Evolutionary conservation across 2,113 vertebrate species (phyloP).

Genomic region (Labeo rohita): DNA sequence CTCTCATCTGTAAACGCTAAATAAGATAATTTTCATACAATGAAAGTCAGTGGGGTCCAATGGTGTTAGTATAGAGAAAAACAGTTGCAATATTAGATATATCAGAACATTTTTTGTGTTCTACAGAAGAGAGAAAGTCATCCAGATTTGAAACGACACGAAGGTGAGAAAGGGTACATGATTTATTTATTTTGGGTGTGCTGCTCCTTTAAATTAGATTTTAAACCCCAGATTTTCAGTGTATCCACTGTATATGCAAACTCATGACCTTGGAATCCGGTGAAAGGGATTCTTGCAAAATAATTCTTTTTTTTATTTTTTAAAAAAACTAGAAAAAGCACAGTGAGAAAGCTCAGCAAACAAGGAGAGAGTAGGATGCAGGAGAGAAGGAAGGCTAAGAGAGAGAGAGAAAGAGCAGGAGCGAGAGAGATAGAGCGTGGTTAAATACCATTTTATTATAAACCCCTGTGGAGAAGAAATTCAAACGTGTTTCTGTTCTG

Average conservation of each 20-base stretch:
- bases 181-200: background rate
- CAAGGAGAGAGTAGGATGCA: constrained; percentile 10
- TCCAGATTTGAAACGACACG: background rate
- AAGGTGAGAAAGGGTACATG: background rate
- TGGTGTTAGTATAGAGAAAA: background rate
- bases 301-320: background rate
- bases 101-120: background rate
- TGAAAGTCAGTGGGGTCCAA: background rate
- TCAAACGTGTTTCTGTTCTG: constrained; percentile 60
- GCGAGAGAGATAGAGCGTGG: constrained; percentile 56
- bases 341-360: constrained; percentile 32
- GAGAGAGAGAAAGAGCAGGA: constrained; percentile 39
- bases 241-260: background rate
- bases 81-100: background rate
- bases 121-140: background rate
- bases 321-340: constrained; percentile 7
- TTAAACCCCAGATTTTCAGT: background rate
- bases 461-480: constrained; percentile 64
- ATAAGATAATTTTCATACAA: too few relatives aligned
- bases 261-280: background rate
- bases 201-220: background rate
- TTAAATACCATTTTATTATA: constrained; percentile 75
- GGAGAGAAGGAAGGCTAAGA: constrained; percentile 33
- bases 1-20: background rate
- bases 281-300: constrained; percentile 27